Evolutionary conservation across 2,888 invertebrate species (phyloP).

Genomic region (Athalia rosae): DNA sequence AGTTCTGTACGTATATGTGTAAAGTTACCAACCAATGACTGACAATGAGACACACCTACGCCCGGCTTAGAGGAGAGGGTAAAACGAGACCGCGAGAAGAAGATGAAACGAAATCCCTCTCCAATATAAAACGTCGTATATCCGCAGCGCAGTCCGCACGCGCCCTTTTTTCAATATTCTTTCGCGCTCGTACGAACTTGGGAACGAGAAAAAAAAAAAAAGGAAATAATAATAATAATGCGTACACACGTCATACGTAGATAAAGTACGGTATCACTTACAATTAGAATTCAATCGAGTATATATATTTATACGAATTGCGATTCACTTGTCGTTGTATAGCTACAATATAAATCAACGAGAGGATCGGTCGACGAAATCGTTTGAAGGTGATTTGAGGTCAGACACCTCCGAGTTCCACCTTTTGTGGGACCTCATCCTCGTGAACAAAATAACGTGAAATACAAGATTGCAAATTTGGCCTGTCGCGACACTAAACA

Average conservation of each 20-base stretch:
- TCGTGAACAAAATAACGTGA: slow-evolving; percentile 1
- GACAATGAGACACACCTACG: slow-evolving; percentile 32
- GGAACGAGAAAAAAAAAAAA: too few relatives aligned
- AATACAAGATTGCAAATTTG: slow-evolving; percentile 15
- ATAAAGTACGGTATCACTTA: too few relatives aligned
- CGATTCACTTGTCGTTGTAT: slow-evolving; percentile 7
- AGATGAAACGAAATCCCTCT: not conserved
- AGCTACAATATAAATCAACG: not conserved
- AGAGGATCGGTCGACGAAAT: slow-evolving; percentile 19
- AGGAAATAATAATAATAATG: too few relatives aligned
- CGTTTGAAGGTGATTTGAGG: slow-evolving; percentile 26
- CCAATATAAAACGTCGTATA: too few relatives aligned
- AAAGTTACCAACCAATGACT: not conserved
- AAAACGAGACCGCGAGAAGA: not conserved
- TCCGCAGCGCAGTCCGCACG: too few relatives aligned
- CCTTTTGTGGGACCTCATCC: not conserved
- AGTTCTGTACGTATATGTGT: not conserved
- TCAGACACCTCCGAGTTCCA: not conserved
- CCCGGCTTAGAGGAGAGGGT: slow-evolving; percentile 27
- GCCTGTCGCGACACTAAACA: slow-evolving; percentile 20
- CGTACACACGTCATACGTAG: too few relatives aligned
- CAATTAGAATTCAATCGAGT: too few relatives aligned
- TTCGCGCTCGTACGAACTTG: too few relatives aligned
- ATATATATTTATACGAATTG: too few relatives aligned
- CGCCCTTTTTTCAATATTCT: too few relatives aligned